Conservation (phyloP, 2,888 invertebrate species). For the Sabellastarte sp. region DNA sequence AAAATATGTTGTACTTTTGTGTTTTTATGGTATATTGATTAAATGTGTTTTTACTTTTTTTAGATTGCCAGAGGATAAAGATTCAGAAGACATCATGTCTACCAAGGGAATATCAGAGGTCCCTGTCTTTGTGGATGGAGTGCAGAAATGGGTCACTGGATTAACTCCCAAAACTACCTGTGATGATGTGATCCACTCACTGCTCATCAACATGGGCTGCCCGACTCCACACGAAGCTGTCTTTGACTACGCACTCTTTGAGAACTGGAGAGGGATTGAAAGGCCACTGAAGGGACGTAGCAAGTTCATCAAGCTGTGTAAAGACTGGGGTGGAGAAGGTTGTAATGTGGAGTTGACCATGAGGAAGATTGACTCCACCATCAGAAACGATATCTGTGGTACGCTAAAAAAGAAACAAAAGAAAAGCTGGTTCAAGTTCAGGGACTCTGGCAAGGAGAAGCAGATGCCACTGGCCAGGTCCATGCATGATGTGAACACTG, state of each 20-base stretch:
- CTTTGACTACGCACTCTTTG: background rate
- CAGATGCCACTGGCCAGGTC: background rate
- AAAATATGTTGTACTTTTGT: no score
- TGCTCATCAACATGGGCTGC: background rate
- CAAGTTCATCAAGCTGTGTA: background rate
- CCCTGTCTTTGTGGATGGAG: background rate
- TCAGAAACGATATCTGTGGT: background rate
- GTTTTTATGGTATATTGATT: no score
- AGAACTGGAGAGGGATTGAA: background rate
- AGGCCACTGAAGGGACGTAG: background rate
- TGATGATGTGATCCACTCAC: background rate
- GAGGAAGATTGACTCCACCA: background rate
- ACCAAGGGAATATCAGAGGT: no score
- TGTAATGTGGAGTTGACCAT: background rate
- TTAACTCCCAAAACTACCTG: background rate
- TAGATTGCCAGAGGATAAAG: no score
- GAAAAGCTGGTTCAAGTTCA: background rate
- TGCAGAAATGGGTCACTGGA: background rate
- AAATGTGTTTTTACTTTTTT: no score
- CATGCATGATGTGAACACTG: background rate
- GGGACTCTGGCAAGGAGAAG: no score
- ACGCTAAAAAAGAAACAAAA: background rate
- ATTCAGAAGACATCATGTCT: no score
- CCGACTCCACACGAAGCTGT: background rate
- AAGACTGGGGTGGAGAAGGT: background rate